Evolutionary conservation across 1,140 invertebrate genomes (phyloP).

Genomic region (Plectrocnemia conspersa): DNA sequence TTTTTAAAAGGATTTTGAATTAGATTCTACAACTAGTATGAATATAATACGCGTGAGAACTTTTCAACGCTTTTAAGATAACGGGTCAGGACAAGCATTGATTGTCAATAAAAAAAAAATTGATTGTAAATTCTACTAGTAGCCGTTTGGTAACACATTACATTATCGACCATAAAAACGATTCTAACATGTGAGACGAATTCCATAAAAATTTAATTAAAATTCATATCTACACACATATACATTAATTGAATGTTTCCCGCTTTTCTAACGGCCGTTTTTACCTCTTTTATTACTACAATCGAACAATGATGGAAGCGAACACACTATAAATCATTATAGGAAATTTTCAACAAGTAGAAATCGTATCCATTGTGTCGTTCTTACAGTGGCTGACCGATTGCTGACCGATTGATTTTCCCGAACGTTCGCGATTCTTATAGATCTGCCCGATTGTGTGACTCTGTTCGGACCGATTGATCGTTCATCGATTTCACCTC

Average conservation of each 20-base stretch:
- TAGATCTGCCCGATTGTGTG: neutral
- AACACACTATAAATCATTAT: constrained; percentile 17
- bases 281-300: neutral
- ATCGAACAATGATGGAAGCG: constrained; percentile 4
- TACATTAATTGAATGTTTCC: constrained; percentile 4
- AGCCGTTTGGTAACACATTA: constrained; percentile 3
- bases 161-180: neutral
- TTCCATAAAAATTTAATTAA: neutral
- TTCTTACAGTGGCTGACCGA: neutral
- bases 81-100: no score
- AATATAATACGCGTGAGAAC: no score
- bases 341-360: constrained; percentile 20
- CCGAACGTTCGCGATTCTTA: no score
- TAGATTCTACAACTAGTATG: no score
- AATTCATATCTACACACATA: neutral
- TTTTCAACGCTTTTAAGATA: no score
- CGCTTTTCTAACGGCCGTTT: neutral
- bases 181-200: constrained; percentile 1
- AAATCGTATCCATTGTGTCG: constrained; percentile 16
- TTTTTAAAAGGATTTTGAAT: no score
- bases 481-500: neutral
- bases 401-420: neutral
- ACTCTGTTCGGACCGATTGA: neutral
- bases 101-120: no score
- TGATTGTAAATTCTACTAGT: constrained; percentile 7